Evolutionary conservation across 2,113 vertebrate species (phyloP).

Genomic region (Epinephelus lanceolatus): DNA sequence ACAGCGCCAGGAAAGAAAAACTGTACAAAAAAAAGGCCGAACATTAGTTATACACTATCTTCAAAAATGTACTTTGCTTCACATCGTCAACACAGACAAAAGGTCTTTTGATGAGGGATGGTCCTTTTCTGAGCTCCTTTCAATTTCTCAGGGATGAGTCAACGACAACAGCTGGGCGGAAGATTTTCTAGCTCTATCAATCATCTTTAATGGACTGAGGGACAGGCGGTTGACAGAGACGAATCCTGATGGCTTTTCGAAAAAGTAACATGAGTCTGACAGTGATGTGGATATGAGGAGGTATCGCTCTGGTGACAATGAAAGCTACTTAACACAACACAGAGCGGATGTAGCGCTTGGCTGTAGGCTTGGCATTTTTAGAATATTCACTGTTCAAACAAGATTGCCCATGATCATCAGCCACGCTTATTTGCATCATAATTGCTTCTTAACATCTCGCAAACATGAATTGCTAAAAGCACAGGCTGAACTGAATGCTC

Average conservation of each 20-base stretch:
- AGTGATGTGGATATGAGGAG: conserved; percentile 73
- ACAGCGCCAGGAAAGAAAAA: not conserved
- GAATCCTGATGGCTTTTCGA: conserved; percentile 82
- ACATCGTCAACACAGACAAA: conserved; percentile 71
- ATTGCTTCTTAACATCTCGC: conserved; percentile 40
- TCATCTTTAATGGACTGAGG: conserved; percentile 87
- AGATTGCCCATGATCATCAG: conserved; percentile 60
- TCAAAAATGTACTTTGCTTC: conserved; percentile 51
- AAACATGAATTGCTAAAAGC: conserved; percentile 47
- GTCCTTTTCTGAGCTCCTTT: conserved; percentile 72
- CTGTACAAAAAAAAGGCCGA: not conserved
- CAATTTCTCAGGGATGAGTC: conserved; percentile 75
- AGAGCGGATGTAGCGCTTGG: conserved; percentile 40
- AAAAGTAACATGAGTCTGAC: conserved; percentile 82
- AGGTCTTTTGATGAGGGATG: conserved; percentile 69
- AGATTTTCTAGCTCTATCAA: conserved; percentile 80
- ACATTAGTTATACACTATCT: conserved; percentile 45
- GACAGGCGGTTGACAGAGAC: conserved; percentile 83
- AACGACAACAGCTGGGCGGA: conserved; percentile 83
- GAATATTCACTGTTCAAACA: conserved; percentile 53
- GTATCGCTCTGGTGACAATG: conserved; percentile 65
- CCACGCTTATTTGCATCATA: conserved; percentile 66
- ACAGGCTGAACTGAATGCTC: conserved; percentile 30
- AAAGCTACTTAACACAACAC: conserved; percentile 72
- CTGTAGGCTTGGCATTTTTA: conserved; percentile 56